phyloP scores from a whole-genome alignment of 2,888 invertebrate species.

The Eudemis profundana region DNA sequence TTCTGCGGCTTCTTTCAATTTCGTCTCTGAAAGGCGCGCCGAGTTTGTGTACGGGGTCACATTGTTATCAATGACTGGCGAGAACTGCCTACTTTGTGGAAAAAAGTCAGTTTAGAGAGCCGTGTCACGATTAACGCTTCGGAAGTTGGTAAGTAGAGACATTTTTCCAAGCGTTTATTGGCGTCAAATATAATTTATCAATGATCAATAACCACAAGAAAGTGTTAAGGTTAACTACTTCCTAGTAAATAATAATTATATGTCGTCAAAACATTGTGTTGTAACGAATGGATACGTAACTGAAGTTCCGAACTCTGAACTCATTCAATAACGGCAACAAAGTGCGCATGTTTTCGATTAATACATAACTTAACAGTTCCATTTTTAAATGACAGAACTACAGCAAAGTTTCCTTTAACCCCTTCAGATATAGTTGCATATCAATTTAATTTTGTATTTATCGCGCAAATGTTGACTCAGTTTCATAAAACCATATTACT shows the following conservation, averaged over 20 bases:
- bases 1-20: constrained; percentile 43
- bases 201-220: too few relatives aligned
- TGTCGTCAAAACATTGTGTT: too few relatives aligned
- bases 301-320: too few relatives aligned
- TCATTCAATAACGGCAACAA: constrained; percentile 2
- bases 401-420: constrained; percentile 30
- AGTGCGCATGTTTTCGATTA: constrained; percentile 26
- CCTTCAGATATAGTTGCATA: not conserved
- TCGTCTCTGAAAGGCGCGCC: constrained; percentile 37
- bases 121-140: constrained; percentile 25
- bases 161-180: constrained; percentile 10
- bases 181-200: constrained; percentile 2
- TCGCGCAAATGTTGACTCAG: too few relatives aligned
- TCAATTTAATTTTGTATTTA: not conserved
- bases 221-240: too few relatives aligned
- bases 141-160: constrained; percentile 23
- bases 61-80: constrained; percentile 59
- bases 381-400: constrained; percentile 15
- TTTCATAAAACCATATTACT: too few relatives aligned
- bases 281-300: not conserved
- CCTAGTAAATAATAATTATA: too few relatives aligned
- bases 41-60: constrained; percentile 24
- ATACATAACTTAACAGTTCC: constrained; percentile 10
- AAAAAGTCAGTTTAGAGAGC: constrained; percentile 26
- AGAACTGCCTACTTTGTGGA: constrained; percentile 43